phyloP scores from a whole-genome alignment of 2,888 invertebrate species.

The Mechanitis messenoides region DNA sequence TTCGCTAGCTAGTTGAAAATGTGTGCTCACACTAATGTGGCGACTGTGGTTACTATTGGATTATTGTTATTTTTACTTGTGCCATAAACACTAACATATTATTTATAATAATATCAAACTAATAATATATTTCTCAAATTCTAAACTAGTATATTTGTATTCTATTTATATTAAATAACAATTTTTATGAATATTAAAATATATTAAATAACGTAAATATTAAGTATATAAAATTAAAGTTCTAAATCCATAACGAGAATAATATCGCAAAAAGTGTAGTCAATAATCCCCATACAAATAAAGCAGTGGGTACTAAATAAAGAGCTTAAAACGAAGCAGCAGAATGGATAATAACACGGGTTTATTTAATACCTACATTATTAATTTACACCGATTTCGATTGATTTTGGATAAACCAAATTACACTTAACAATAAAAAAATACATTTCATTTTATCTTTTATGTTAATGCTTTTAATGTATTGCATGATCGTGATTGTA shows the following conservation, averaged over 20 bases:
- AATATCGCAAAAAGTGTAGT: background rate
- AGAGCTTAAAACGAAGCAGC: slow-evolving; percentile 31
- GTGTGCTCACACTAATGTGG: slow-evolving; percentile 48
- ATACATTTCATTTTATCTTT: slow-evolving; percentile 13
- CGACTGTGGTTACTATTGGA: slow-evolving; percentile 25
- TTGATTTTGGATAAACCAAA: slow-evolving; percentile 29
- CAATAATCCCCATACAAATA: slow-evolving; percentile 29
- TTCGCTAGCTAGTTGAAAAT: slow-evolving; percentile 48
- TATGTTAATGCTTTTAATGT: slow-evolving; percentile 3
- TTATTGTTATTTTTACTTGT: background rate
- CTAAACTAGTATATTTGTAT: background rate
- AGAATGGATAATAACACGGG: slow-evolving; percentile 32
- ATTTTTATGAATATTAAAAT: too few relatives aligned
- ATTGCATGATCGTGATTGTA: background rate
- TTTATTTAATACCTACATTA: slow-evolving; percentile 29
- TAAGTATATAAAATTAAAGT: background rate
- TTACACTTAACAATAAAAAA: slow-evolving; percentile 17
- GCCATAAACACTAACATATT: background rate
- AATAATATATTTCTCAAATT: too few relatives aligned
- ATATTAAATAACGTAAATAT: too few relatives aligned
- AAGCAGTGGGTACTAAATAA: slow-evolving; percentile 30
- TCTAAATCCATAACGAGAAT: background rate
- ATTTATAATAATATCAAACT: slow-evolving; percentile 16
- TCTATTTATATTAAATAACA: too few relatives aligned
- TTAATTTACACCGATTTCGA: slow-evolving; percentile 29